A percentile compares a stretch with the other conserved stretches of the same genome.
These are phyloP conservation scores for Pseudoatta argentina DNA, from an alignment of 1,140 invertebrate genomes.

Conservation along the genomic window DNA sequence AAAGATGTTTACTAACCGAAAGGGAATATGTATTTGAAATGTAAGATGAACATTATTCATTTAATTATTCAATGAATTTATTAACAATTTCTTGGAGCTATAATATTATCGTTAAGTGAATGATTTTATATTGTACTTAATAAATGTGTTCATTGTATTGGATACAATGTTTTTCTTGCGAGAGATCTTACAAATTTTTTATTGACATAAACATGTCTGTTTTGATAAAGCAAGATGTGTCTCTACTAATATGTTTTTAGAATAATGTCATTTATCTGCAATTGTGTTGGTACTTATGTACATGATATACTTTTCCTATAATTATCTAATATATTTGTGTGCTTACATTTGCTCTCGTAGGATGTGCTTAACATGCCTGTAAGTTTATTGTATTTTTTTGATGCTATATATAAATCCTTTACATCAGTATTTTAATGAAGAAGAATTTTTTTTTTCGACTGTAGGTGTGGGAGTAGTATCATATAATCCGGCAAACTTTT, in stretches of 20 bases:
- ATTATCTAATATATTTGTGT: conserved; percentile 83
- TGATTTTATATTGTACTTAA: background rate
- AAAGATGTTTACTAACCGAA: conserved; percentile 68
- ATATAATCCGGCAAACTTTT: conserved; percentile 9
- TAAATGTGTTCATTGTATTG: conserved; percentile 2
- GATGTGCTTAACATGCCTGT: conserved; percentile 86
- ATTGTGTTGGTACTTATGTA: conserved; percentile 41
- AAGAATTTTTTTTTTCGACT: background rate
- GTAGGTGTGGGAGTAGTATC: conserved; percentile 6
- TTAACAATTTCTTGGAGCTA: conserved; percentile 4
- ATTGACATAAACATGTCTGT: background rate
- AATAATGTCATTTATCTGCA: conserved; percentile 1
- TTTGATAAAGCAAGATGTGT: background rate
- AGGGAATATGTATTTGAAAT: conserved; percentile 58
- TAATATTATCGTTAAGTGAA: conserved; percentile 6
- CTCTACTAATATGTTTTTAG: background rate
- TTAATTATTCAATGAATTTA: conserved; percentile 44
- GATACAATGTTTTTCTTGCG: conserved; percentile 1
- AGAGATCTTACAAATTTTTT: background rate
- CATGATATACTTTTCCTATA: conserved; percentile 68
- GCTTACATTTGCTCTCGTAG: conserved; percentile 84
- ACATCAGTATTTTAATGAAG: conserved; percentile 30
- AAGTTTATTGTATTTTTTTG: conserved; percentile 79
- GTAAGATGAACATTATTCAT: conserved; percentile 62
- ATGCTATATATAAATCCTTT: conserved; percentile 53